Evolutionary conservation across 2,797 vertebrate species (phyloP).

Genomic region (Potorous gilbertii): DNA sequence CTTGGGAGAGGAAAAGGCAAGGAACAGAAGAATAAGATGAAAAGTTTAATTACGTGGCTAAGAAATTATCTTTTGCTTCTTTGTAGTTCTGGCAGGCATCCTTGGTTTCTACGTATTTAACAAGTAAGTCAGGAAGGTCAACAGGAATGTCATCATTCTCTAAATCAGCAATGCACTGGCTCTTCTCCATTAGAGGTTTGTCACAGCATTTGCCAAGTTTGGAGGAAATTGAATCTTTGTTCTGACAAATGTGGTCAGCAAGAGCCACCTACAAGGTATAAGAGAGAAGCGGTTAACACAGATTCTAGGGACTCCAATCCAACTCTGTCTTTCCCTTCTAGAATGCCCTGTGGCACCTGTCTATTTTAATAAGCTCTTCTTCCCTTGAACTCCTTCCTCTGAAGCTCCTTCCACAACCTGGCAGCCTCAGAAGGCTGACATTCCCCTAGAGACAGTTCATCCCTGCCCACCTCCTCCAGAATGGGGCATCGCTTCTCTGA

Average conservation of each 20-base stretch:
- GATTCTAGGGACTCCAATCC: not conserved
- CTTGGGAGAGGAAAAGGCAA: not conserved
- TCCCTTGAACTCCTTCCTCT: not conserved
- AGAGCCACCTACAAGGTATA: constrained; percentile 71
- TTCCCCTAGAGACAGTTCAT: not conserved
- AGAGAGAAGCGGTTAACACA: not conserved
- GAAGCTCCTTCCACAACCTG: not conserved
- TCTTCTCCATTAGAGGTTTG: constrained; percentile 59
- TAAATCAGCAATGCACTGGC: constrained; percentile 57
- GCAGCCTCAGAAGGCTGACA: not conserved
- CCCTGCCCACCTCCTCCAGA: not conserved
- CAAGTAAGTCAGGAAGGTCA: constrained; percentile 51
- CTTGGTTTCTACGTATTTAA: constrained; percentile 65
- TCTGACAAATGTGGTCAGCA: constrained; percentile 63
- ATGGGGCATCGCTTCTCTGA: not conserved
- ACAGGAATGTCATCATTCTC: constrained; percentile 66
- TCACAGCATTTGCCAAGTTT: constrained; percentile 81
- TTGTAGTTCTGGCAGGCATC: constrained; percentile 80
- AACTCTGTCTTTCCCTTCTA: not conserved
- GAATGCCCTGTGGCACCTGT: not conserved
- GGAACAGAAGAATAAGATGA: not conserved
- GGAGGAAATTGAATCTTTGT: constrained; percentile 74
- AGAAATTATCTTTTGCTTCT: constrained; percentile 65
- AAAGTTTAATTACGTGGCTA: constrained; percentile 72
- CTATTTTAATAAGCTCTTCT: not conserved